These are phyloP conservation scores for Tetragnatha montana DNA, from an alignment of 2,888 invertebrate genomes.

Conservation along the genomic window DNA sequence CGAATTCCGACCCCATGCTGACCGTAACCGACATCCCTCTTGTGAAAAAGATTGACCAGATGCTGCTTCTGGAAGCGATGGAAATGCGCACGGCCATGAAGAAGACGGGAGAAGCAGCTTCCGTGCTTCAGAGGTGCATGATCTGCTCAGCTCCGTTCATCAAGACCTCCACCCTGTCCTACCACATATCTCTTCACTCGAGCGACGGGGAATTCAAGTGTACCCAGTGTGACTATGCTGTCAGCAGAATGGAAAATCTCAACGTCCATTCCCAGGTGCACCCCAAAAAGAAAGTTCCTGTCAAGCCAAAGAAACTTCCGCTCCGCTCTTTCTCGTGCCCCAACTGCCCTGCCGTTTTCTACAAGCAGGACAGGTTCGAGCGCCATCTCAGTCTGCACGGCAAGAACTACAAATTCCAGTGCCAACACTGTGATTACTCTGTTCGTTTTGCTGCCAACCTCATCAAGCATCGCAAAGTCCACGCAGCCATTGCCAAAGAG, in stretches of 20 bases:
- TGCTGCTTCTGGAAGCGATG: slow-evolving; percentile 69
- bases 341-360: slow-evolving; percentile 91
- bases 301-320: slow-evolving; percentile 77
- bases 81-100: slow-evolving; percentile 65
- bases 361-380: slow-evolving; percentile 89
- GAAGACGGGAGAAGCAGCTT: slow-evolving; percentile 48
- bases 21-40: slow-evolving; percentile 33
- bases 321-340: slow-evolving; percentile 78
- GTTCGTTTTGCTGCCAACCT: slow-evolving; percentile 91
- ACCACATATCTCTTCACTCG: slow-evolving; percentile 83
- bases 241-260: slow-evolving; percentile 82
- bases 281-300: slow-evolving; percentile 96
- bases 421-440: slow-evolving; percentile 90
- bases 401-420: slow-evolving; percentile 87
- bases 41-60: slow-evolving; percentile 69
- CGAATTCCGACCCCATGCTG: slow-evolving; percentile 14
- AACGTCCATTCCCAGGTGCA: slow-evolving; percentile 81
- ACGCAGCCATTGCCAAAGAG: slow-evolving; percentile 75
- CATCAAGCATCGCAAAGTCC: slow-evolving; percentile 87
- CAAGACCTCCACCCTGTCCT: slow-evolving; percentile 83
- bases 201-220: slow-evolving; percentile 82
- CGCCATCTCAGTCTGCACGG: slow-evolving; percentile 89
- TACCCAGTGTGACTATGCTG: slow-evolving; percentile 83
- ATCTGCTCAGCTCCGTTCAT: slow-evolving; percentile 85
- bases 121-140: slow-evolving; percentile 75